Conservation (phyloP, 37 sponge, comb jelly and placozoan species). For the Mnemiopsis leidyi region DNA sequence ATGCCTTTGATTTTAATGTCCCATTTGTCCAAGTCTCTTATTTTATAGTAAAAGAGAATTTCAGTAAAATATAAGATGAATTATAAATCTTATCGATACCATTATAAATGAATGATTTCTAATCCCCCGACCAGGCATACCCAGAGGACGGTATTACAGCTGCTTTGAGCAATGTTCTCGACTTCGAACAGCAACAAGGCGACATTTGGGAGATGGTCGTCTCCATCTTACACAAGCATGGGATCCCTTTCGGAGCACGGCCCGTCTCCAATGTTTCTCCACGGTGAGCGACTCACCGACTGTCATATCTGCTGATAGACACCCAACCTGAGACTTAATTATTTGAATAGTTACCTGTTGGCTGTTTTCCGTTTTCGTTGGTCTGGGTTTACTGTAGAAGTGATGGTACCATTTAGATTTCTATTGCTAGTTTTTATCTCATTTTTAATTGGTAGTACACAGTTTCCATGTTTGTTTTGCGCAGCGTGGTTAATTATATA, state of each 20-base stretch:
- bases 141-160: constrained; percentile 76
- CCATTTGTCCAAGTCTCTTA: too few species aligned
- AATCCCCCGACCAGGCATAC: too few species aligned
- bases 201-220: constrained; percentile 74
- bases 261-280: not conserved
- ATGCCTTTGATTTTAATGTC: too few species aligned
- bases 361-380: not conserved
- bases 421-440: constrained; percentile 26
- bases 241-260: constrained; percentile 85
- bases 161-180: constrained; percentile 84
- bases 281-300: constrained; percentile 16
- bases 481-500: too few species aligned
- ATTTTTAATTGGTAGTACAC: constrained; percentile 15
- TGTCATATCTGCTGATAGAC: not conserved
- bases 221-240: constrained; percentile 81
- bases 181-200: constrained; percentile 79
- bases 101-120: too few species aligned
- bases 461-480: not conserved
- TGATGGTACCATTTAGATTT: not conserved
- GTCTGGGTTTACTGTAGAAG: not conserved
- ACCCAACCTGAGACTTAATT: too few species aligned
- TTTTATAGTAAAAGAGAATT: too few species aligned
- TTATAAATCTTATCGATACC: too few species aligned
- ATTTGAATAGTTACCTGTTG: not conserved
- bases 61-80: too few species aligned